These are phyloP conservation scores for Lordiphosa mommai DNA, from an alignment of 1,140 invertebrate genomes.

Conservation along the genomic window DNA sequence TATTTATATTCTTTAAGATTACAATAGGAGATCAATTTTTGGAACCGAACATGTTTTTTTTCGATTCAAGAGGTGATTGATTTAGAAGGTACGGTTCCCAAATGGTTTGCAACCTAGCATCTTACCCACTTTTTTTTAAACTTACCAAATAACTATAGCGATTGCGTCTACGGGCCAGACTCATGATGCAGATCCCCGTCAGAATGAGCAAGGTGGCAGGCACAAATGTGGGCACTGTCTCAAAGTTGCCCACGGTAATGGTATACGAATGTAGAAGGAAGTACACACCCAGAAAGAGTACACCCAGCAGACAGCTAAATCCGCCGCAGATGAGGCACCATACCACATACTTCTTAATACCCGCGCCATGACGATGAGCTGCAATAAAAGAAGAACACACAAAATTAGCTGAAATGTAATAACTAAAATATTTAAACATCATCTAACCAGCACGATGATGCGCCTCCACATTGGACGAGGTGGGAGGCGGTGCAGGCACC, in stretches of 20 bases:
- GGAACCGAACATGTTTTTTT: too few species aligned
- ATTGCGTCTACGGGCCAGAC: conserved; percentile 89
- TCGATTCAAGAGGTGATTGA: too few species aligned
- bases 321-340: conserved; percentile 88
- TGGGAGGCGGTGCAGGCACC: conserved; percentile 75
- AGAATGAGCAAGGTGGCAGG: conserved; percentile 90
- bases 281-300: conserved; percentile 88
- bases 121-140: too few species aligned
- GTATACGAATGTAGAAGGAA: conserved; percentile 89
- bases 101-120: too few species aligned
- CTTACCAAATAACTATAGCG: conserved; percentile 92
- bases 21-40: too few species aligned
- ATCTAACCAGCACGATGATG: conserved; percentile 48
- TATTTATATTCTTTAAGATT: too few species aligned
- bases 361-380: conserved; percentile 74
- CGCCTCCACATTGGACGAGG: conserved; percentile 39
- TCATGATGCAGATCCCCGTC: conserved; percentile 91
- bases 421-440: neutral
- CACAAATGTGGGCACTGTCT: conserved; percentile 91
- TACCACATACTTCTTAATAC: conserved; percentile 86
- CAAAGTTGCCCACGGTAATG: conserved; percentile 89
- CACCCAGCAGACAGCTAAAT: conserved; percentile 86
- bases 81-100: too few species aligned
- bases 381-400: neutral
- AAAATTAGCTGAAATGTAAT: neutral